Evolutionary conservation across 2,797 vertebrate species (phyloP).

Genomic region (Ambastaia sidthimunki): DNA sequence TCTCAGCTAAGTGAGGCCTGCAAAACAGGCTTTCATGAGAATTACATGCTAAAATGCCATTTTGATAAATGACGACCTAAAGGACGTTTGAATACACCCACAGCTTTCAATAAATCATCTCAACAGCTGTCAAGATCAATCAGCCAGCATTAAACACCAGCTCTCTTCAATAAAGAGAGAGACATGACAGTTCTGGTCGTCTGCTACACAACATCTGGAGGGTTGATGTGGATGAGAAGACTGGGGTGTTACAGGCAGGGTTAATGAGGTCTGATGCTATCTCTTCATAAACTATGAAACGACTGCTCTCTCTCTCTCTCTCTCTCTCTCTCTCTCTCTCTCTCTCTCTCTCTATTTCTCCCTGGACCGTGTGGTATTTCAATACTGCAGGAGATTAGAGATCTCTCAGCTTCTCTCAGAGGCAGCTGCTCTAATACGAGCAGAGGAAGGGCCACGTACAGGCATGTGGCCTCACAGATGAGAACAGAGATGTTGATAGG

Average conservation of each 20-base stretch:
- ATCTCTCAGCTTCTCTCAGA: slow-evolving; percentile 43
- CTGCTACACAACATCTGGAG: not conserved
- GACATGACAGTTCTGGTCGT: not conserved
- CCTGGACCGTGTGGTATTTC: slow-evolving; percentile 64
- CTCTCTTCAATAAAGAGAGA: slow-evolving; percentile 1
- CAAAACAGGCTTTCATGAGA: slow-evolving; percentile 10
- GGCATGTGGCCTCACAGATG: too few species aligned
- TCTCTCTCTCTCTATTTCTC: slow-evolving; percentile 43
- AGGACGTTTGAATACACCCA: slow-evolving; percentile 32
- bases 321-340: slow-evolving; percentile 47
- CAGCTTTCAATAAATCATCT: slow-evolving; percentile 40
- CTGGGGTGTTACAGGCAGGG: slow-evolving; percentile 14
- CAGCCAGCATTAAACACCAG: slow-evolving; percentile 9
- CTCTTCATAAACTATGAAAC: slow-evolving; percentile 21
- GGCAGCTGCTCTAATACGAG: not conserved
- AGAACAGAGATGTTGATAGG: not conserved
- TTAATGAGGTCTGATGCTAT: slow-evolving; percentile 21
- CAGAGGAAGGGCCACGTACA: slow-evolving; percentile 6
- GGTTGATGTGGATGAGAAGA: not conserved
- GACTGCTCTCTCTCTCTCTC: not conserved
- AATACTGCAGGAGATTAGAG: slow-evolving; percentile 70
- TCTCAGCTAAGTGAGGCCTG: not conserved
- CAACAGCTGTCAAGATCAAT: not conserved
- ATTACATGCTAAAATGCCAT: slow-evolving; percentile 17
- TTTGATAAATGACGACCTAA: slow-evolving; percentile 40